Conservation (phyloP, 2,888 invertebrate genomes). For the Agelastica alni region DNA sequence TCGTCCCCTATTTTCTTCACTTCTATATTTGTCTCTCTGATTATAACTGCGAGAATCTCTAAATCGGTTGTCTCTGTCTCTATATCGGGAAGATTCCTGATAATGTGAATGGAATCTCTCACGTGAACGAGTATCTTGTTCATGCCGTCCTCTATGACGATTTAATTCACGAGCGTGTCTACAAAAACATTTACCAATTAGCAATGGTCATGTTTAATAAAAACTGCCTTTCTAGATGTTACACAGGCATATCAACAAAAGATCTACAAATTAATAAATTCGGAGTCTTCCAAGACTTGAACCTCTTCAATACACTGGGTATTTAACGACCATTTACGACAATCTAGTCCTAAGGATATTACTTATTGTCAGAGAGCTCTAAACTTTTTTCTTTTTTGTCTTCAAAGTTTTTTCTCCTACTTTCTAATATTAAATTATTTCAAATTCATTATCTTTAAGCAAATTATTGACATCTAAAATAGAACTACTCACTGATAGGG, state of each 20-base stretch:
- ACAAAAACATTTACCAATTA: slow-evolving; percentile 4
- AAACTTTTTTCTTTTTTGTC: too few relatives aligned
- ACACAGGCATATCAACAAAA: too few relatives aligned
- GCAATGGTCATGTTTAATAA: background rate
- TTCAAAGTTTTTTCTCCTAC: too few relatives aligned
- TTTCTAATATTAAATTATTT: too few relatives aligned
- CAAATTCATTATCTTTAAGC: too few relatives aligned
- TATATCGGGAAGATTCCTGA: slow-evolving; percentile 43
- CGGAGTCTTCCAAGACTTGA: too few relatives aligned
- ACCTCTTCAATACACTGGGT: background rate
- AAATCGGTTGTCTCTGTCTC: slow-evolving; percentile 50
- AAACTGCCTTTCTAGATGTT: too few relatives aligned
- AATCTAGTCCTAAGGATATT: too few relatives aligned
- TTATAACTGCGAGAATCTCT: slow-evolving; percentile 42
- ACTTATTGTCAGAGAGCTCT: too few relatives aligned
- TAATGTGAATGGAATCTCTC: slow-evolving; percentile 36
- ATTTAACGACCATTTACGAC: too few relatives aligned
- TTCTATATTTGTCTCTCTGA: slow-evolving; percentile 36
- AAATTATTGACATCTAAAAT: too few relatives aligned
- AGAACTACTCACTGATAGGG: too few relatives aligned
- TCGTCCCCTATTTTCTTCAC: slow-evolving; percentile 49
- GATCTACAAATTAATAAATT: background rate
- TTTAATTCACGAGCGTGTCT: slow-evolving; percentile 36
- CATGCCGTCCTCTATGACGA: slow-evolving; percentile 50
- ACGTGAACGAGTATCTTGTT: slow-evolving; percentile 47